A percentile compares a stretch with the other conserved stretches of the same genome.
Conservation (phyloP, 1,140 invertebrate species). For the Venustaconcha ellipsiformis region DNA sequence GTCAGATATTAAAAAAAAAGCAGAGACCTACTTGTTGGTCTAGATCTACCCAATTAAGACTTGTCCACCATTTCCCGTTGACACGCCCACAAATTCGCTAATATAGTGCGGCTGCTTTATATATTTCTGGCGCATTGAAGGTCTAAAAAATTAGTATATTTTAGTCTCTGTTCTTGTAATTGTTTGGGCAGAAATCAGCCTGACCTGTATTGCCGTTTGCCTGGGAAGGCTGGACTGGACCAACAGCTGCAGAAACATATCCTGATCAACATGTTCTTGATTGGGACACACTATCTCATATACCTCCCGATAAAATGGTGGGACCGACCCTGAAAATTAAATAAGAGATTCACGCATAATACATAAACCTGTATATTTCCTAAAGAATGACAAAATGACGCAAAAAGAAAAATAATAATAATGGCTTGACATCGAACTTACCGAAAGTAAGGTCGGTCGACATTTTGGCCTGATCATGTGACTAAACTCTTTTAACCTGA, state of each 20-base stretch:
- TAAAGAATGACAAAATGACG: background rate
- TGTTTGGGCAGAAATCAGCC: conserved; percentile 8
- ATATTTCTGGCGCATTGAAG: no score
- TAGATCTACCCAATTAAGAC: no score
- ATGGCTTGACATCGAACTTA: conserved; percentile 33
- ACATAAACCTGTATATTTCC: background rate
- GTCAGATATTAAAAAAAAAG: no score
- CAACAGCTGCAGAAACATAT: conserved; percentile 76
- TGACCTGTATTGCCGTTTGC: conserved; percentile 74
- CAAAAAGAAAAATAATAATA: background rate
- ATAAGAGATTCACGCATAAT: background rate
- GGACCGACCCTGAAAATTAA: conserved; percentile 73
- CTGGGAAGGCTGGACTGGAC: conserved; percentile 75
- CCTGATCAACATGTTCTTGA: conserved; percentile 74
- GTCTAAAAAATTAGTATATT: no score
- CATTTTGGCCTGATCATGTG: conserved; percentile 68
- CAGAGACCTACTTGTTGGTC: no score
- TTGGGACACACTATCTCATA: conserved; percentile 77
- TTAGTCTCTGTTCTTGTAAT: no score
- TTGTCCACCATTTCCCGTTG: no score
- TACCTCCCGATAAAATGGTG: conserved; percentile 76
- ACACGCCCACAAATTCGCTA: no score
- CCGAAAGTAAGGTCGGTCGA: conserved; percentile 63
- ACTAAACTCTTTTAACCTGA: conserved; percentile 22
- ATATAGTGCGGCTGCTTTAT: no score